Percentiles rank a stretch among this genome's conserved stretches.
phyloP scores from a whole-genome alignment of 2,113 vertebrate genomes.

The Psophia crepitans region DNA sequence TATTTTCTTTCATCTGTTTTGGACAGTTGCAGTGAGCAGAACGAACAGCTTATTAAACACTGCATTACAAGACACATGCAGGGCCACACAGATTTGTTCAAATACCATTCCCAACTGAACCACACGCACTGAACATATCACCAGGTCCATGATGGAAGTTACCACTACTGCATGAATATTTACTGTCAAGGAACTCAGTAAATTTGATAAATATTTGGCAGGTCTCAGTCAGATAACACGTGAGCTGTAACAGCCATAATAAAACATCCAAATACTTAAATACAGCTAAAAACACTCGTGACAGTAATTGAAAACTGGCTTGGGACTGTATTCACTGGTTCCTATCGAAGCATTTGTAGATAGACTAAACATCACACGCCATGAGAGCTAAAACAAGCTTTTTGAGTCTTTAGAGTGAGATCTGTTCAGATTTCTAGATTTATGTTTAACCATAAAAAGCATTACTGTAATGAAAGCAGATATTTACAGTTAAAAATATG shows the following conservation, averaged over 20 bases:
- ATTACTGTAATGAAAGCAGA: neutral
- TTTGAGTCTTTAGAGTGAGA: neutral
- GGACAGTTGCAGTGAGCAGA: neutral
- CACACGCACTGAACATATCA: neutral
- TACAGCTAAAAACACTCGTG: neutral
- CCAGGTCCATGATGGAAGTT: neutral
- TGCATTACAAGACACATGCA: neutral
- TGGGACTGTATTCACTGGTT: neutral
- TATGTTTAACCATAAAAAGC: neutral
- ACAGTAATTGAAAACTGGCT: neutral
- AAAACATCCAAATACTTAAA: neutral
- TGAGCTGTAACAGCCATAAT: neutral
- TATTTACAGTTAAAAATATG: neutral
- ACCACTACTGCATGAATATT: neutral
- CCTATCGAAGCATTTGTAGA: neutral
- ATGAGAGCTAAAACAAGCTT: neutral
- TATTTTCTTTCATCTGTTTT: neutral
- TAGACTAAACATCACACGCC: neutral
- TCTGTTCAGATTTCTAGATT: neutral
- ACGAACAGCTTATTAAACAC: neutral
- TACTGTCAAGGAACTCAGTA: neutral
- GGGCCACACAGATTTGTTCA: neutral
- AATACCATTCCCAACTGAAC: neutral
- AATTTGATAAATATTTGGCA: neutral
- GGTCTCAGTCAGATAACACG: neutral